phyloP scores from a whole-genome alignment of 2,888 invertebrate species.

The Gasteruption jaculator region DNA sequence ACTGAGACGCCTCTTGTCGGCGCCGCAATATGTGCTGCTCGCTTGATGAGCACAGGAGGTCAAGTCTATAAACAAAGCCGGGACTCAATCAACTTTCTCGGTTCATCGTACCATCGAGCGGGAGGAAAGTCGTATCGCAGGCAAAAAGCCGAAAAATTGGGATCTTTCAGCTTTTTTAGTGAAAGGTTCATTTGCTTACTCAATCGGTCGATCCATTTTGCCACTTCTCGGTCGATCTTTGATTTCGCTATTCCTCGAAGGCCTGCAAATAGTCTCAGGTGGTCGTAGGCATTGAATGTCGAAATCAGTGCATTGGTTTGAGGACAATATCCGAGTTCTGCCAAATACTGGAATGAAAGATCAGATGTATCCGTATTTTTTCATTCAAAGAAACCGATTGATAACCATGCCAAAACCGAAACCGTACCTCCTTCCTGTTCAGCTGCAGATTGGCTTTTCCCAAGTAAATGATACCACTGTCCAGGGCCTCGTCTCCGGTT shows the following conservation, averaged over 20 bases:
- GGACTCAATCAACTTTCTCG: neutral
- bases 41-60: constrained; percentile 27
- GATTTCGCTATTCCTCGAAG: constrained; percentile 60
- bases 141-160: too few species aligned
- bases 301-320: constrained; percentile 77
- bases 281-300: constrained; percentile 70
- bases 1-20: constrained; percentile 70
- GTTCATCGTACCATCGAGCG: neutral
- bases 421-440: constrained; percentile 18
- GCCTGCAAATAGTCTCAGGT: constrained; percentile 64
- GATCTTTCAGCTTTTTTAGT: too few species aligned
- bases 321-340: constrained; percentile 79
- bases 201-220: constrained; percentile 56
- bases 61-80: constrained; percentile 26
- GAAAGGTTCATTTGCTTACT: constrained; percentile 43
- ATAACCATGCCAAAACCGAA: too few species aligned
- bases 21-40: constrained; percentile 59
- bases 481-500: constrained; percentile 66
- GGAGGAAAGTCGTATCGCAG: neutral
- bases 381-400: constrained; percentile 3
- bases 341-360: constrained; percentile 58
- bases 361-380: too few species aligned
- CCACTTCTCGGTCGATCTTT: constrained; percentile 50
- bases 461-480: constrained; percentile 24
- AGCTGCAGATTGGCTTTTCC: constrained; percentile 17